These are phyloP conservation scores for Gonatopus flavifemur DNA, from an alignment of 1,140 invertebrate species.

Conservation along the genomic window DNA sequence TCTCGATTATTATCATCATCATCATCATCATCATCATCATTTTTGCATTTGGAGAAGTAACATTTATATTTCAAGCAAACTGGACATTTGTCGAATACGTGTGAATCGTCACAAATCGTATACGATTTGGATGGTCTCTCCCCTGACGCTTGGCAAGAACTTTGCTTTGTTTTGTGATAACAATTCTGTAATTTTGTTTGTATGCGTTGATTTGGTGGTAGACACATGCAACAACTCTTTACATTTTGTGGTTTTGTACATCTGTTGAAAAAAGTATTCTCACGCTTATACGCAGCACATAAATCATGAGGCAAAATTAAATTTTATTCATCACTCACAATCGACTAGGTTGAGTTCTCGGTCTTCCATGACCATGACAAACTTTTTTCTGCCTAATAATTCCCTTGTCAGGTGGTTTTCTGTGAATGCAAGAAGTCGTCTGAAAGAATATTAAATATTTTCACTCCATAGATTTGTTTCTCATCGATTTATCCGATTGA, in stretches of 20 bases:
- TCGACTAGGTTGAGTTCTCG: constrained; percentile 18
- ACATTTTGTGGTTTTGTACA: no score
- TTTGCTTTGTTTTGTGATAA: no score
- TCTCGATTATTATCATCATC: no score
- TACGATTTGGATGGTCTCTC: no score
- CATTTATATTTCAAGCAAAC: constrained; percentile 49
- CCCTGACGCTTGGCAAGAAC: no score
- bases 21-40: no score
- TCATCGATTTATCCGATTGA: constrained; percentile 1
- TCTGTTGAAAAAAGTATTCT: no score
- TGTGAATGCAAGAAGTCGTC: constrained; percentile 17
- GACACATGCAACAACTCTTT: no score
- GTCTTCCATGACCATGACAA: constrained; percentile 42
- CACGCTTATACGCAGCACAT: no score
- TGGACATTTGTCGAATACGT: constrained; percentile 41
- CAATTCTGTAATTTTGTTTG: no score
- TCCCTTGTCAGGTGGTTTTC: constrained; percentile 30
- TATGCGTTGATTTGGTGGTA: no score
- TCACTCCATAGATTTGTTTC: not conserved
- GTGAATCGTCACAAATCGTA: constrained; percentile 26
- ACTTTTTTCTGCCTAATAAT: constrained; percentile 48
- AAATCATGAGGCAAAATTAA: no score
- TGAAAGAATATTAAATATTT: constrained; percentile 15
- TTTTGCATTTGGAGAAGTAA: constrained; percentile 44
- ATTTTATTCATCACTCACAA: constrained; percentile 31